Evolutionary conservation across 2,113 vertebrate genomes (phyloP).

Genomic region (Corydoras maculifer): DNA sequence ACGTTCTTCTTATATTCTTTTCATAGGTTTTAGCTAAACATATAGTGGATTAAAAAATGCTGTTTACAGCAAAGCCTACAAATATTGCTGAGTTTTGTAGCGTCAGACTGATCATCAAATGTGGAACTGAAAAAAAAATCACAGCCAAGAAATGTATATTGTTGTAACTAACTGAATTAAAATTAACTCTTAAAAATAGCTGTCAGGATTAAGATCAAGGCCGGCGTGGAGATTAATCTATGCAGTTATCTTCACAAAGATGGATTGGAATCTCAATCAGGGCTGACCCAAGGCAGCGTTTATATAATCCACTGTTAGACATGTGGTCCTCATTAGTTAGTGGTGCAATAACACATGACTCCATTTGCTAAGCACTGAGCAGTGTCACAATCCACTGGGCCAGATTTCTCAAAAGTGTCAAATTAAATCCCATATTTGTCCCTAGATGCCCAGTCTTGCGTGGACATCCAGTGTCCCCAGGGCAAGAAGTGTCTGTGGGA

Average conservation of each 20-base stretch:
- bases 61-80: too few relatives aligned
- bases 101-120: background rate
- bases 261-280: conserved; percentile 2
- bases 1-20: too few relatives aligned
- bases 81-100: too few relatives aligned
- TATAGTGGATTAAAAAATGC: too few relatives aligned
- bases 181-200: background rate
- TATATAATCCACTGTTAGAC: conserved; percentile 30
- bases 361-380: conserved; percentile 22
- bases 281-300: background rate
- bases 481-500: conserved; percentile 85
- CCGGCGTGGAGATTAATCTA: background rate
- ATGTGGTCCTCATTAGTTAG: conserved; percentile 39
- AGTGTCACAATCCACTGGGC: conserved; percentile 8
- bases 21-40: too few relatives aligned
- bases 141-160: background rate
- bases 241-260: background rate
- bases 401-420: conserved; percentile 4
- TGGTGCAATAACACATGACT: conserved; percentile 35
- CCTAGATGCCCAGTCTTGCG: conserved; percentile 84
- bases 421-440: conserved; percentile 11
- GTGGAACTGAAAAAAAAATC: background rate
- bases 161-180: background rate
- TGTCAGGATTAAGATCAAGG: background rate
- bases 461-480: conserved; percentile 76